These are phyloP conservation scores for Mormyrus iriodes DNA, from an alignment of 2,113 vertebrate species.

Conservation along the genomic window DNA sequence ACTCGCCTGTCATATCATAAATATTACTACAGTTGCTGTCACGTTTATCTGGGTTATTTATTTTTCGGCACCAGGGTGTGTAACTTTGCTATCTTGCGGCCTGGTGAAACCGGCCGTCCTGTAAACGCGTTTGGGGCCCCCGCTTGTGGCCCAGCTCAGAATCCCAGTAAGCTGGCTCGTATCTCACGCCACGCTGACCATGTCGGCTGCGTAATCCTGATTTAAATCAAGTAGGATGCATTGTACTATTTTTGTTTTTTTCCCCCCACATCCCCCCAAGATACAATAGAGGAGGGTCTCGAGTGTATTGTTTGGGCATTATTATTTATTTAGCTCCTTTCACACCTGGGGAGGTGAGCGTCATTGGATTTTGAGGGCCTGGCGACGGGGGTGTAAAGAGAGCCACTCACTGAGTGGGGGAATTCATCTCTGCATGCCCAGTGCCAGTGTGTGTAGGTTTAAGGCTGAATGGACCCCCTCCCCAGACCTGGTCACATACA, in stretches of 20 bases:
- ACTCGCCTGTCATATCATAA: constrained; percentile 2
- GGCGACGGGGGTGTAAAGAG: not conserved
- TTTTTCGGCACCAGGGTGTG: not conserved
- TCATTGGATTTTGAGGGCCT: not conserved
- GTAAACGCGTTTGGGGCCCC: not conserved
- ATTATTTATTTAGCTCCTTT: not conserved
- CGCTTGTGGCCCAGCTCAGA: not conserved
- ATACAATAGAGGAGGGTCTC: not conserved
- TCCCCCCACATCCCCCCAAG: not conserved
- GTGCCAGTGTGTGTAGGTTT: not conserved
- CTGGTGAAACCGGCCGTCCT: not conserved
- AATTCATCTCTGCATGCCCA: not conserved
- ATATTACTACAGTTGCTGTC: not conserved
- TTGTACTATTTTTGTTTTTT: not conserved
- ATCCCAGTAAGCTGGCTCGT: constrained; percentile 15
- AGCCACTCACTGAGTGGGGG: not conserved
- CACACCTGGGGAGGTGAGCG: not conserved
- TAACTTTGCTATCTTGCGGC: not conserved
- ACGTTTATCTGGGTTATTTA: constrained; percentile 20
- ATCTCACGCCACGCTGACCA: not conserved
- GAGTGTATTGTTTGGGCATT: not conserved
- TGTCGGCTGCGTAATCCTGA: not conserved
- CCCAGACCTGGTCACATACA: not conserved
- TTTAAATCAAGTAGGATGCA: not conserved
- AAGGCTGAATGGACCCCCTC: not conserved